phyloP scores from a whole-genome alignment of 1,140 invertebrate species.

The Bombus confusus region DNA sequence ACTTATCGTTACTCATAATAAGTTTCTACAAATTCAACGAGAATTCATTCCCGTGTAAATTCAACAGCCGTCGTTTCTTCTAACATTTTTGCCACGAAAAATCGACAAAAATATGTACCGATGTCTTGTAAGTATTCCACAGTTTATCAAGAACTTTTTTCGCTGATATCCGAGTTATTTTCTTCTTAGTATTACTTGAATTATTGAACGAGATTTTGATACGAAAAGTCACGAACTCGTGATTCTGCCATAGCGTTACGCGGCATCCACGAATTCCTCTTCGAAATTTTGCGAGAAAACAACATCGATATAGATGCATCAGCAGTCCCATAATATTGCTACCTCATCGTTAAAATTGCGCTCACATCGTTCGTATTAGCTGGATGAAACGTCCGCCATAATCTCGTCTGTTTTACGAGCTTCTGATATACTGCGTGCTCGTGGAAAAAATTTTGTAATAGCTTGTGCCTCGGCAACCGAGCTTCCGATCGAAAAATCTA shows the following conservation, averaged over 20 bases:
- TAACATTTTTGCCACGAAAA: too few species aligned
- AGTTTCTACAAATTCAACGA: too few species aligned
- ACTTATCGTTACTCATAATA: too few species aligned
- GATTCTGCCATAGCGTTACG: not conserved
- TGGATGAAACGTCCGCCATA: not conserved
- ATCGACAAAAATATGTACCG: too few species aligned
- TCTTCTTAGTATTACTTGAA: not conserved
- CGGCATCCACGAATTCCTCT: not conserved
- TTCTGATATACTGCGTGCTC: not conserved
- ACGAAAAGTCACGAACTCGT: not conserved
- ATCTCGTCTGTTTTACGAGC: not conserved
- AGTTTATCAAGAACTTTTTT: too few species aligned
- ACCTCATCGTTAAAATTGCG: conserved; percentile 2
- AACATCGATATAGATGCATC: not conserved
- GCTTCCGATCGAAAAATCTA: not conserved
- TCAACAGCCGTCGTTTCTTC: too few species aligned
- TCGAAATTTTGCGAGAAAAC: not conserved
- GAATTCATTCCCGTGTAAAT: too few species aligned
- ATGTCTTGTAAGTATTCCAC: too few species aligned
- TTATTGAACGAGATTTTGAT: not conserved
- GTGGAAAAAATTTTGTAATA: not conserved
- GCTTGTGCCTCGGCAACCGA: too few species aligned
- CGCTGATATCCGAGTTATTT: too few species aligned
- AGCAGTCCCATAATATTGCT: not conserved
- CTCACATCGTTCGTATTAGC: not conserved